Percentiles rank a stretch among this genome's conserved stretches.
Conservation (phyloP, 2,113 vertebrate genomes). For the Trachemys scripta region DNA sequence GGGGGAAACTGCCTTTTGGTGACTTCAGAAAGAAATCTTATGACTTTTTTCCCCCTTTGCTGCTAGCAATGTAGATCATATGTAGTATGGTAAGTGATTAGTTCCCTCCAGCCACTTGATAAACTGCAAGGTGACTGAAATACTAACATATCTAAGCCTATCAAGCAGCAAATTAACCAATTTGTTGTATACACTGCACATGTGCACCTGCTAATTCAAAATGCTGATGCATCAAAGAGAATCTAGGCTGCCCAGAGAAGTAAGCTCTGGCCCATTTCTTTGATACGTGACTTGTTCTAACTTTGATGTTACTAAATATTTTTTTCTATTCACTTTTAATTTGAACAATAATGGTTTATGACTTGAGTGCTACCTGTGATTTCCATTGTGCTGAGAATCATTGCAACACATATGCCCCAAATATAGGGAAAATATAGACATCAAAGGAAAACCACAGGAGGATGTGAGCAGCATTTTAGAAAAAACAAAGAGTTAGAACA, state of each 20-base stretch:
- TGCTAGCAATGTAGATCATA: constrained; percentile 30
- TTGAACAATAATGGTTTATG: constrained; percentile 54
- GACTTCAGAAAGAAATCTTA: constrained; percentile 45
- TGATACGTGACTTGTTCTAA: constrained; percentile 45
- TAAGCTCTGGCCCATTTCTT: constrained; percentile 66
- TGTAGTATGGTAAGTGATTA: constrained; percentile 34
- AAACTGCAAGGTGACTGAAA: constrained; percentile 42
- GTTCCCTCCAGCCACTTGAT: constrained; percentile 58
- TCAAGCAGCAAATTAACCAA: constrained; percentile 32
- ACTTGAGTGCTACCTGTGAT: constrained; percentile 37
- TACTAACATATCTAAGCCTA: constrained; percentile 14
- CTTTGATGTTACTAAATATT: constrained; percentile 57
- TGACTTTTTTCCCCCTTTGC: background rate
- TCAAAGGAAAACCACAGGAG: constrained; percentile 50
- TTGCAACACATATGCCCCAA: constrained; percentile 22
- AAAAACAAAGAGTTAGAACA: constrained; percentile 55
- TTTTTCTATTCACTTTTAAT: constrained; percentile 42
- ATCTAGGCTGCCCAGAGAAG: constrained; percentile 50
- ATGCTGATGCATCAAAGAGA: constrained; percentile 66
- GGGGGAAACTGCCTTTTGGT: constrained; percentile 45
- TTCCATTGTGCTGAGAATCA: constrained; percentile 28
- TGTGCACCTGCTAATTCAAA: constrained; percentile 65
- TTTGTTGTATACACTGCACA: constrained; percentile 36
- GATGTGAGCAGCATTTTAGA: constrained; percentile 32
- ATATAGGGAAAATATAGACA: constrained; percentile 10